phyloP scores from a whole-genome alignment of 2,888 invertebrate genomes.

The Rhaphigaster nebulosa region DNA sequence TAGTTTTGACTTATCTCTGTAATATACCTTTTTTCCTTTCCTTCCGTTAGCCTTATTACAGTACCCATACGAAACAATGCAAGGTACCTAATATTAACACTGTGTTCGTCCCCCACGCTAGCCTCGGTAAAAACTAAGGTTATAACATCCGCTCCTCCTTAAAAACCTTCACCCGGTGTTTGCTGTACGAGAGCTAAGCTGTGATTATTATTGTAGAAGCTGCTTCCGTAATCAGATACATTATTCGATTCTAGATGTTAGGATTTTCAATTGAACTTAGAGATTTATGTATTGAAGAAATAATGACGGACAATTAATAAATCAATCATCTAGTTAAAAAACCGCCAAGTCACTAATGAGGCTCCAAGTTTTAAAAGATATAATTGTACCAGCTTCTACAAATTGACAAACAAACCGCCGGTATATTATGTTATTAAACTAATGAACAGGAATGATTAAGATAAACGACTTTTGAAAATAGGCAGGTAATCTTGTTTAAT shows the following conservation, averaged over 20 bases:
- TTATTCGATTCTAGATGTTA: background rate
- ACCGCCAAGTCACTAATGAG: background rate
- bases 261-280: background rate
- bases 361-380: background rate
- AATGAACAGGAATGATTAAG: background rate
- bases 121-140: conserved; percentile 11
- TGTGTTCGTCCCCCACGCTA: background rate
- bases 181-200: background rate
- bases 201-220: background rate
- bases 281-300: background rate
- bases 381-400: background rate
- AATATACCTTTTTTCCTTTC: background rate
- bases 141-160: background rate
- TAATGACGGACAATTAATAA: background rate
- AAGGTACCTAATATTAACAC: background rate
- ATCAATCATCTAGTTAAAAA: background rate
- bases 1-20: background rate
- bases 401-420: background rate
- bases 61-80: conserved; percentile 8
- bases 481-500: background rate
- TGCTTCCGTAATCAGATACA: background rate
- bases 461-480: conserved; percentile 1
- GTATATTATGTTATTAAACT: background rate
- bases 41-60: background rate
- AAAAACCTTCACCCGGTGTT: background rate